Evolutionary conservation across 2,113 vertebrate species (phyloP).

Genomic region (Sinocyclocheilus anshuiensis): DNA sequence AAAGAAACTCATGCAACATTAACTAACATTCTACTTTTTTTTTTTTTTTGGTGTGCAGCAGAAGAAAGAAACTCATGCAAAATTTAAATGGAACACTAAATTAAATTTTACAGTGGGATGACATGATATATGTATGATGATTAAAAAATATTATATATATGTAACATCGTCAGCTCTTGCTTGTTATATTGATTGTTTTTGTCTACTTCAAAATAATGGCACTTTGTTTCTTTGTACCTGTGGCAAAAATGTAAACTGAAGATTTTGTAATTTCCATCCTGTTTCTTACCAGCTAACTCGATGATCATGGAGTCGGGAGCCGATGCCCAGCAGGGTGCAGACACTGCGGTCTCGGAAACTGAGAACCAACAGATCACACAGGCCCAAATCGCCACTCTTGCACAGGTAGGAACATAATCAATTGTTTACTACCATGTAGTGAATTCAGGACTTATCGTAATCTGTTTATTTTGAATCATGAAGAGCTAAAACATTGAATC

Average conservation of each 20-base stretch:
- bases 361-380: conserved; percentile 84
- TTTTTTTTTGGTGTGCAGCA: no score
- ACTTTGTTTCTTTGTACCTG: background rate
- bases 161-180: no score
- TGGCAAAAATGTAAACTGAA: background rate
- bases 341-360: conserved; percentile 90
- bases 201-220: background rate
- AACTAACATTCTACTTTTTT: no score
- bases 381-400: conserved; percentile 84
- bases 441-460: background rate
- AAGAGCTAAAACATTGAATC: background rate
- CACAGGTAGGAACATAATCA: conserved; percentile 79
- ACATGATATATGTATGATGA: no score
- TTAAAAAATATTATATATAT: no score
- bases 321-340: conserved; percentile 95
- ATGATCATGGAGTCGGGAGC: conserved; percentile 98
- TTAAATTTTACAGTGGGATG: no score
- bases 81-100: no score
- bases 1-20: no score
- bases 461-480: background rate
- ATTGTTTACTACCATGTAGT: background rate
- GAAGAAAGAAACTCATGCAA: no score
- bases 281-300: conserved; percentile 82
- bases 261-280: background rate
- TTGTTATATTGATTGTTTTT: background rate